A percentile compares a stretch with the other conserved stretches of the same genome.
phyloP scores from a whole-genome alignment of 2,888 invertebrate genomes.

The Osedax fenrisi region DNA sequence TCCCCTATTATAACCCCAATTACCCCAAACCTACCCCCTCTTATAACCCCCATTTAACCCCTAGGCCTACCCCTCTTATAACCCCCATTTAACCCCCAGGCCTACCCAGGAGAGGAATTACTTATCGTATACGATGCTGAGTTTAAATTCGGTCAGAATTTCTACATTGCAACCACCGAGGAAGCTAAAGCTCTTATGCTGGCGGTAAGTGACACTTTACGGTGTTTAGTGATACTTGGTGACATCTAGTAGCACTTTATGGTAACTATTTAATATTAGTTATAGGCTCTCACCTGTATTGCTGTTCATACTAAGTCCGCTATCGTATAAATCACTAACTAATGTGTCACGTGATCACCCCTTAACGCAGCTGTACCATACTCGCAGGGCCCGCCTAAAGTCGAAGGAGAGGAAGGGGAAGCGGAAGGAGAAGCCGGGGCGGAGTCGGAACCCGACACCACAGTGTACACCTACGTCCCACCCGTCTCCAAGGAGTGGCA shows the following conservation, averaged over 20 bases:
- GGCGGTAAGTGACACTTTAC: constrained; percentile 31
- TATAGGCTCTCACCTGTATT: neutral
- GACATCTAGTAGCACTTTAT: no score
- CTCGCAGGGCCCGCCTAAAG: constrained; percentile 6
- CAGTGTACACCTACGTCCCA: constrained; percentile 45
- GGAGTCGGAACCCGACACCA: constrained; percentile 29
- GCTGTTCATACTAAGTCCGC: no score
- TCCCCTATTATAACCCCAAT: no score
- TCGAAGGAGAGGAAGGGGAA: constrained; percentile 38
- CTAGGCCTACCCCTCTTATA: no score
- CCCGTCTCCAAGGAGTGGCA: constrained; percentile 49
- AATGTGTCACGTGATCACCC: no score
- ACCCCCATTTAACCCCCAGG: no score
- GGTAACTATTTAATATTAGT: neutral
- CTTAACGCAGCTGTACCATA: no score
- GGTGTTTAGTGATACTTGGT: no score
- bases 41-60: no score
- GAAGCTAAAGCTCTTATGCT: constrained; percentile 47
- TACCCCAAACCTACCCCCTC: no score
- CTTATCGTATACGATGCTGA: constrained; percentile 48
- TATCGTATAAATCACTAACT: no score
- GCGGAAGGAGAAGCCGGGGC: constrained; percentile 38
- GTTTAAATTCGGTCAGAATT: constrained; percentile 50
- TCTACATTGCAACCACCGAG: constrained; percentile 46
- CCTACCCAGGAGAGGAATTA: constrained; percentile 49